Base-by-base conservation (phyloP, 1,140 invertebrate species). In the Drosophila kikkawai region DNA sequence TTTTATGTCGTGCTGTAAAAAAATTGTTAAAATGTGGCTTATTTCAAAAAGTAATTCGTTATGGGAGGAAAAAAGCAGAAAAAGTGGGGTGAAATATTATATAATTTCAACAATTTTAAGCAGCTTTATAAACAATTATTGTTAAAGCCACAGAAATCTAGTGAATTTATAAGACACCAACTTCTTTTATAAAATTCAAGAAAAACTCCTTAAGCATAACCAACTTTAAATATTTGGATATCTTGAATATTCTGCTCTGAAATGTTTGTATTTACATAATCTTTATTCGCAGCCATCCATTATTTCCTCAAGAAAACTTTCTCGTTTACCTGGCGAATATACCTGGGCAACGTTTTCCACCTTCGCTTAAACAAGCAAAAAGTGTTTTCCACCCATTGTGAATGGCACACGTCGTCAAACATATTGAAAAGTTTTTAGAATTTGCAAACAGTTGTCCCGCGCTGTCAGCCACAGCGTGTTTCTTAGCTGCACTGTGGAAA, bases 371-470 rank as follows among this genome's bases (percentile, higher is more conserved):
- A 29, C 50, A 68, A 68, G 74, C 57, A 59, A 67, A 58, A 75
- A 76, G 50, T 55, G 61, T 59, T 76, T 67, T 32, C 74, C 74
- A 61, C 45, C 75, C 75, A 77, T 78, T 63, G 75, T 79, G 66
- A 45, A 69, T 78, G 56, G 75, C 65, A 78, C 65, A 78, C 75
- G 75, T 78, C 75, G 65, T 55, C 80, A 74, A 73, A 84, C 85
- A 84, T 90, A 90, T 90, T 85, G 85, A 90, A 90, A 90, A 90
- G 71, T 90, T 90, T 82, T 77, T 73, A 76, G 85, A 90, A 85
- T 90, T 88, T 90, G 81, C 79, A 90, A 85, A 82, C 85, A 90
- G 75, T 90, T 81, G 85, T 81, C 63, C 81, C 78, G 78, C 74
- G 70, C 78, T 79, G 75, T 64, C 81, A 90, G 75, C 85, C 85